phyloP scores from a whole-genome alignment of 2,888 invertebrate species.

The Drosophila testacea region DNA sequence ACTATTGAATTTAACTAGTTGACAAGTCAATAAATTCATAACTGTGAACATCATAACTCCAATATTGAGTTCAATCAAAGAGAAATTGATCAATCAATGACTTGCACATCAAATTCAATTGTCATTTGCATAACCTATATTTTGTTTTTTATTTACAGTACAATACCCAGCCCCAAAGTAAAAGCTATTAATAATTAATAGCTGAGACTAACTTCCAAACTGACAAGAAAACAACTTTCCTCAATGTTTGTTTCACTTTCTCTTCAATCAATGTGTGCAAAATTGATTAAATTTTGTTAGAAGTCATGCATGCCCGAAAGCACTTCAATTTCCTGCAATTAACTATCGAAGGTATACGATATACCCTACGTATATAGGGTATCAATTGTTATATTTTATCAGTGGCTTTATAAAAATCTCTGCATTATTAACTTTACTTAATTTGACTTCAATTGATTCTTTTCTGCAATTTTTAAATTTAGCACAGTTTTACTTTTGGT shows the following conservation, averaged over 20 bases:
- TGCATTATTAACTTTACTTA: slow-evolving; percentile 6
- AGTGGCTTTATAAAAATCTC: not conserved
- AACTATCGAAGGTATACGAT: not conserved
- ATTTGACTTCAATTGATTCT: slow-evolving; percentile 22
- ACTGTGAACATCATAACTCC: not conserved
- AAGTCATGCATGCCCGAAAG: slow-evolving; percentile 17
- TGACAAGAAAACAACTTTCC: slow-evolving; percentile 5
- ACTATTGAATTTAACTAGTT: not conserved
- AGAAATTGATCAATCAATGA: slow-evolving; percentile 15
- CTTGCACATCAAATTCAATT: slow-evolving; percentile 15
- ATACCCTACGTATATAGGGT: too few relatives aligned
- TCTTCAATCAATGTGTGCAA: slow-evolving; percentile 1
- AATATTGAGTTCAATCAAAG: not conserved
- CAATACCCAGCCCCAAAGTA: slow-evolving; percentile 6
- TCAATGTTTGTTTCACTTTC: slow-evolving; percentile 7
- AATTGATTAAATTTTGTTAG: slow-evolving; percentile 12
- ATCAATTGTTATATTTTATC: not conserved
- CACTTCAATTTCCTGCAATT: slow-evolving; percentile 11
- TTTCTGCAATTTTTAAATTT: slow-evolving; percentile 10
- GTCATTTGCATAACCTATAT: slow-evolving; percentile 19
- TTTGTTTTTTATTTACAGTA: too few relatives aligned
- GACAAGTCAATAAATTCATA: not conserved
- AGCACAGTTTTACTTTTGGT: not conserved
- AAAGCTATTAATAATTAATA: slow-evolving; percentile 27
- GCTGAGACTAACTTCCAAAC: slow-evolving; percentile 1